These are phyloP conservation scores for Siphlonurus alternatus DNA, from an alignment of 2,888 invertebrate species.

Conservation along the genomic window DNA sequence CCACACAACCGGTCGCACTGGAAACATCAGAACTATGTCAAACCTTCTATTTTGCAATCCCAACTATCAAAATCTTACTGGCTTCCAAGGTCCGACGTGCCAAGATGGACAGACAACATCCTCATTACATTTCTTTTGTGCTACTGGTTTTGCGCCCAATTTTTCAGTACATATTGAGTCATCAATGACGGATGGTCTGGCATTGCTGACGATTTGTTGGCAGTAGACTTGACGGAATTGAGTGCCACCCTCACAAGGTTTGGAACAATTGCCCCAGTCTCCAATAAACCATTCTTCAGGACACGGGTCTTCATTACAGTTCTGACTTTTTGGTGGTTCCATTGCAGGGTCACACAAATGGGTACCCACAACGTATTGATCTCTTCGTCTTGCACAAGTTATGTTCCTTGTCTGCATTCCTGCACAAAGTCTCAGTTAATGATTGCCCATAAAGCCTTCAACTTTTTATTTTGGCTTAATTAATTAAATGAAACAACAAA, in stretches of 20 bases:
- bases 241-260: constrained; percentile 55
- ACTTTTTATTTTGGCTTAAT: no score
- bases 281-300: constrained; percentile 63
- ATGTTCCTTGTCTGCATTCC: constrained; percentile 62
- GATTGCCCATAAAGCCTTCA: no score
- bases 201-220: constrained; percentile 57
- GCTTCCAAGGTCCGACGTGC: constrained; percentile 80
- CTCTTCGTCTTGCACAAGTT: constrained; percentile 58
- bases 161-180: constrained; percentile 53
- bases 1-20: constrained; percentile 86
- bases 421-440: constrained; percentile 21
- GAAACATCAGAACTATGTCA: constrained; percentile 12
- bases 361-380: constrained; percentile 51
- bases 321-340: constrained; percentile 50
- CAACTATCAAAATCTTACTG: constrained; percentile 36
- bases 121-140: constrained; percentile 54
- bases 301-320: constrained; percentile 61
- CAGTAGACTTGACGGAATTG: constrained; percentile 49
- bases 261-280: constrained; percentile 67
- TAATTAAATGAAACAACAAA: no score
- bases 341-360: constrained; percentile 60
- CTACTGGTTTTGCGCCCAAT: constrained; percentile 49
- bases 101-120: constrained; percentile 68
- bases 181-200: constrained; percentile 50
- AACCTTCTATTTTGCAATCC: constrained; percentile 5